Base-by-base conservation (phyloP, 2,113 vertebrate species). In the Chaetodon trifascialis region DNA sequence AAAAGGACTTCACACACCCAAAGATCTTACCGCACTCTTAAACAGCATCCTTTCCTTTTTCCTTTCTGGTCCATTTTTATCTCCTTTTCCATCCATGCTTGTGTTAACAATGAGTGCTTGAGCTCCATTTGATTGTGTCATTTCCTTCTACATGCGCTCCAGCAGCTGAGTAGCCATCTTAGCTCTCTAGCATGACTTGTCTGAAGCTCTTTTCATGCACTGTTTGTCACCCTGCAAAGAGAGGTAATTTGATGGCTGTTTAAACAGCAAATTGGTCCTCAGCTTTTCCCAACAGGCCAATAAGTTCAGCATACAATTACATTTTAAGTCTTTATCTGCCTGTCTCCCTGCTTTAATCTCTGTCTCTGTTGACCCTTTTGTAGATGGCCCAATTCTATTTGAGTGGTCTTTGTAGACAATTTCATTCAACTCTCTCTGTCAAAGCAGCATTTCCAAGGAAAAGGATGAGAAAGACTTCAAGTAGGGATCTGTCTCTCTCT, bases 221-320 rank as follows among this genome's bases (percentile, higher is more conserved):
- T 82, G 73, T 66, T 84, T 91, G 86, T 88, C 85, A 86, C 84
- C 86, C 89, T 79, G 66, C 68, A 80, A 83, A 90, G 71, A 86
- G 87, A 78, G 80, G 79, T 86, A 88, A 92, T 92, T 88, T 91
- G 88, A 92, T 87, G 88, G 86, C 88, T 90, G 83, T 92, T 92
- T 93, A 91, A 91, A 89, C 91, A 87, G 87, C 84, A 92, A 94
- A 93, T 86, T 90, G 87, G 84, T 86, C 59, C 71, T 75, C 68
- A 63, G 78, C 85, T 79, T 92, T 88, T 84, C 90, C 86, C 88
- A 88, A 86, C 72, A 85, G 89, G n/a, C 88, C 88, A 76, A 76
- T 84, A 87, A 69, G 70, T 90, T 87, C 80, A 74, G 78, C 85
- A 80, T 82, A 89, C 89, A 91, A 91, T 92, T 92, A 90, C 82